Conservation (phyloP, 2,888 invertebrate species). For the Vannuccia rotundouncinata region DNA sequence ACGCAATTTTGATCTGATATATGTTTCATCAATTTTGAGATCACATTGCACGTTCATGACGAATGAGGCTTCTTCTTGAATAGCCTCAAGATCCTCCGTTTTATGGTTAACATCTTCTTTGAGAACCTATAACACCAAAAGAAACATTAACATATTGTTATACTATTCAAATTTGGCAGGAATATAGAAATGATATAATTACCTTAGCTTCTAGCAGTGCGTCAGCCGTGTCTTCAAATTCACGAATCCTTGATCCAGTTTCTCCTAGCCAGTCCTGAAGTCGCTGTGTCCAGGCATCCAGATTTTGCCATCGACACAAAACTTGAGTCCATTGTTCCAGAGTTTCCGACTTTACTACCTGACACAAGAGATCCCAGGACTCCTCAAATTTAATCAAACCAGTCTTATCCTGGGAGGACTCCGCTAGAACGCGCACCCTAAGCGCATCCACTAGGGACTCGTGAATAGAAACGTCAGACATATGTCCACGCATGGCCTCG, state of each 20-base stretch:
- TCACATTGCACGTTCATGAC: neutral
- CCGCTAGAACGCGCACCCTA: neutral
- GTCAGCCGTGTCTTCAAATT: neutral
- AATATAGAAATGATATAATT: no score
- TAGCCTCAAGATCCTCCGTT: neutral
- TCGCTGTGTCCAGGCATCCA: neutral
- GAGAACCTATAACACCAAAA: neutral
- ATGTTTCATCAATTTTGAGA: neutral
- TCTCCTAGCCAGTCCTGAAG: neutral
- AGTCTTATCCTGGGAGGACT: neutral
- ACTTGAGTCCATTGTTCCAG: neutral
- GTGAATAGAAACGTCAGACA: neutral
- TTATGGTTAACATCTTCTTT: neutral
- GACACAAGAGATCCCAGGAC: neutral
- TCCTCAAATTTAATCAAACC: neutral
- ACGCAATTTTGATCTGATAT: neutral
- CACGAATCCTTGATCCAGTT: neutral
- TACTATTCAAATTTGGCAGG: no score
- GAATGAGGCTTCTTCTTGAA: neutral
- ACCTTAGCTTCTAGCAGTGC: slow-evolving; percentile 1
- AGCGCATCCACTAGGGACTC: neutral
- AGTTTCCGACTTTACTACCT: neutral
- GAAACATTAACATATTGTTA: neutral
- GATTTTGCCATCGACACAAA: neutral
- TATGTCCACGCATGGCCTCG: neutral